Base-by-base conservation (phyloP, 2,888 invertebrate species). In the Toxonevra muliebris region DNA sequence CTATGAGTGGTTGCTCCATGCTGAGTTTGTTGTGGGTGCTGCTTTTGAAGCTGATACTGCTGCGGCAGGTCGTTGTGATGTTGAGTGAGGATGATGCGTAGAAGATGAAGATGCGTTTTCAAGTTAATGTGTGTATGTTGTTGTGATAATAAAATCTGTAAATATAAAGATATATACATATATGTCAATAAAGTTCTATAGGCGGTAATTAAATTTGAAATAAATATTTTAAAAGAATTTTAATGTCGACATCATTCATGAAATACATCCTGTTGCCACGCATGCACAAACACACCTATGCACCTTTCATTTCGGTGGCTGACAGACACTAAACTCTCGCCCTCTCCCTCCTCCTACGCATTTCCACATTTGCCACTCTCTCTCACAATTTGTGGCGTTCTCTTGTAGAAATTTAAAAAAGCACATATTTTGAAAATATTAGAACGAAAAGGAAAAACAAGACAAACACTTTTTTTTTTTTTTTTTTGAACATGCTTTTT, bases 1-100 rank as follows among this genome's bases (percentile, higher is more conserved):
- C 97, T 80, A 93, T 88, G 73, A 84, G 78, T 68, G 85, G 83
- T 72, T 83, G 84, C 70, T 85, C 85, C 85, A 84, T 85, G 55
- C 62, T 69, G 40, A n/a, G 17, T 40, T 10, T 8, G 19, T 52
- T 13, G 43, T 45, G 12, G 15, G n/a, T n/a, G n/a, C 40, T 66
- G 54, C 19, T 7, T 45, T 59, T 58, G 30, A 60, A 15, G n/a
- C 30, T 58, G 10, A 1, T 4, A 9, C 19, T 62, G 40, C 12
- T 13, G 54, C 15, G 30, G 15, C 17, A 30, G 19, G 20, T 48
- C 15, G 13, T 30, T 20, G 19, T 17, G 20, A 30, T 61, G 30
- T 48, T n/a, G 48, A 48, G 48, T 48, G 48, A 13, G 7, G 30
- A 30, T 30, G 30, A 30, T 13, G n/a, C n/a, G 48, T 48, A 48